Evolutionary conservation across 2,888 invertebrate genomes (phyloP), one percentile per base, ranked within the genome.

Genomic region (Mycalesis mineus): DNA sequence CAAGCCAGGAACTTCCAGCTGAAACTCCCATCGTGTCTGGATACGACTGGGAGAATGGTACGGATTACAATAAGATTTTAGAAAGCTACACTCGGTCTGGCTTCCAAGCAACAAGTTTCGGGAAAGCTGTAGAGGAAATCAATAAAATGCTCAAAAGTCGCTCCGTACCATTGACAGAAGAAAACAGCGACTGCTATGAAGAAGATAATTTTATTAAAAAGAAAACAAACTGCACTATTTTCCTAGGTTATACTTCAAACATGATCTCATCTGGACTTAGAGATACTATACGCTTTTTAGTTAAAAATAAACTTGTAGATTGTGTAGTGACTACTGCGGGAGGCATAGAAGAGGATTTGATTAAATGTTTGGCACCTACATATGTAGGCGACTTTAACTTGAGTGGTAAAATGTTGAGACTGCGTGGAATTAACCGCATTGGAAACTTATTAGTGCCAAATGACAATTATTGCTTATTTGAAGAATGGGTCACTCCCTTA

Each of bases 81-180:
- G 91, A 94, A 64, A 94, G 95, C 29, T 99, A 95, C 79, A 78
- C 91, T 31, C 90, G 91, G 57, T 95, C 95, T 15, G 99, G 99
- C n/a, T 99, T 99, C 83, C 99, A 99, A 91, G 98, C 99, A 0
- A 98, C 98, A 0, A 97, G 95, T 90, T 95, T 99, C 77, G 98
- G 97, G 0, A 87, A 94, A 71, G 97, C 98, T 0, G 94, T 99
- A 0, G 91, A 94, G 52, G 98, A 98, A 91, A 95, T 98, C 61
- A 95, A 96, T 70, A 94, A 93, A 91, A 99, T 99, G 98, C 90
- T 97, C 50, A 92, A 93, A 77, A 93, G 92, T 72, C 92, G 97
- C 66, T 91, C 92, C 11, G 80, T 93, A 64, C 93, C 94, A 0
- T 76, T 97, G 41, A 90, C 92, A 0, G 91, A 92, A 65, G 95